Base-by-base conservation (phyloP, 2,888 invertebrate genomes). In the Emmelina monodactyla region DNA sequence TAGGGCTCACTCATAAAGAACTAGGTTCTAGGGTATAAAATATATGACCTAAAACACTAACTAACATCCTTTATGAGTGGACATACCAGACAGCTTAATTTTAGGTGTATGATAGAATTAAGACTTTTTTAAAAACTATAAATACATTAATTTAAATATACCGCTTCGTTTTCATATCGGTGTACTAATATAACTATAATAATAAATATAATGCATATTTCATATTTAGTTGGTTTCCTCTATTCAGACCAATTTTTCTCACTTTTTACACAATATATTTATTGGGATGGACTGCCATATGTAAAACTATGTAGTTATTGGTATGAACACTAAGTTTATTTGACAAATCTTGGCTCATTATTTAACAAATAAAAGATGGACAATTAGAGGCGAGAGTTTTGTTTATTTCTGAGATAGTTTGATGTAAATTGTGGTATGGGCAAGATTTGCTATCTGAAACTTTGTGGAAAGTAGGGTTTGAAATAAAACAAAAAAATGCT, bases 211-310 rank as follows among this genome's bases (percentile, higher is more conserved):
- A 29, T 29, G 12, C 3, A 13, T 7, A 6, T 25, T 25, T 65
- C 67, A 56, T 51, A 43, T 59, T 62, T 52, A 44, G 50, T 60
- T 56, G 29, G 4, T 54, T 59, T 64, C n/a, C n/a, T 66, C 54
- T 59, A 62, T 67, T 71, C 67, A 66, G 78, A 78, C 76, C 76
- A 76, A 76, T 72, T 73, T 71, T 69, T 68, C 66, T 67, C 70
- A 69, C 61, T 69, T 71, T 68, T 70, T n/a, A n/a, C n/a, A 72
- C 69, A 68, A 64, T 50, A 53, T 65, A 58, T 58, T 58, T 58
- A 66, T 62, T 28, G 59, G 59, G 67, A 67, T 63, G 69, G 67
- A 78, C 78, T 78, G 76, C 76, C 76, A 76, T 72, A 64, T 66
- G 64, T 66, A 65, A 63, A 60, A 55, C 62, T 60, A n/a, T n/a